phyloP scores from a whole-genome alignment of 2,797 vertebrate species.

The Petrocephalus schoutedeni region DNA sequence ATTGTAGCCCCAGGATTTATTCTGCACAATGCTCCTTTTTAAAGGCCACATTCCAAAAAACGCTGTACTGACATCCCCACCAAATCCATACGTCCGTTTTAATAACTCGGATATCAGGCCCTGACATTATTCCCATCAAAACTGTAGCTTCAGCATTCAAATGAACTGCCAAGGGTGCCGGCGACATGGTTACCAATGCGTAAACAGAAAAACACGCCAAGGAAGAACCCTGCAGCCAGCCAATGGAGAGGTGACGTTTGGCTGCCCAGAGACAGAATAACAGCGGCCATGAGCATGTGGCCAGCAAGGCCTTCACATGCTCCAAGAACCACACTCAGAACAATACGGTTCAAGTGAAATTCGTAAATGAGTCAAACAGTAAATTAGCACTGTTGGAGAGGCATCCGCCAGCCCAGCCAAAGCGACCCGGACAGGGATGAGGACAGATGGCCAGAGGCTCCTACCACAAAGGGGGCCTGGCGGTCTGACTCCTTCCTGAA shows the following conservation, averaged over 20 bases:
- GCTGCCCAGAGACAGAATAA: not conserved
- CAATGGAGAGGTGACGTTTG: not conserved
- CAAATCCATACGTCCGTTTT: constrained; percentile 49
- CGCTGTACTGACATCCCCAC: constrained; percentile 38
- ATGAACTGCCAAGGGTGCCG: constrained; percentile 16
- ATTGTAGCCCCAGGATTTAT: constrained; percentile 62
- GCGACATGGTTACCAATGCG: constrained; percentile 19
- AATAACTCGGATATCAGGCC: constrained; percentile 54
- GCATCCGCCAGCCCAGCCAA: not conserved
- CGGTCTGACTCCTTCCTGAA: constrained; percentile 80
- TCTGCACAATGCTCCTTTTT: constrained; percentile 37
- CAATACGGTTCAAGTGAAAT: not conserved
- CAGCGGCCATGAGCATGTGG: not conserved
- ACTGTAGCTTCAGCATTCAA: constrained; percentile 37
- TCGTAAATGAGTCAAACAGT: not conserved
- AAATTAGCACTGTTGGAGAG: not conserved
- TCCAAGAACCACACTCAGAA: not conserved
- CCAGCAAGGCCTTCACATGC: not conserved
- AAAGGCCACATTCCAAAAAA: constrained; percentile 42
- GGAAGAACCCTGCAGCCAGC: not conserved
- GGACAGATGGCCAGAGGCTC: constrained; percentile 41
- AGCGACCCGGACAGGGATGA: not conserved
- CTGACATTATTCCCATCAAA: constrained; percentile 52
- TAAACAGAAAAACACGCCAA: not conserved
- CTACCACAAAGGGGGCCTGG: constrained; percentile 80